Evolutionary conservation across 2,888 invertebrate species (phyloP), one percentile per base, ranked within the genome.

Genomic region (Mesorhabditis belari): DNA sequence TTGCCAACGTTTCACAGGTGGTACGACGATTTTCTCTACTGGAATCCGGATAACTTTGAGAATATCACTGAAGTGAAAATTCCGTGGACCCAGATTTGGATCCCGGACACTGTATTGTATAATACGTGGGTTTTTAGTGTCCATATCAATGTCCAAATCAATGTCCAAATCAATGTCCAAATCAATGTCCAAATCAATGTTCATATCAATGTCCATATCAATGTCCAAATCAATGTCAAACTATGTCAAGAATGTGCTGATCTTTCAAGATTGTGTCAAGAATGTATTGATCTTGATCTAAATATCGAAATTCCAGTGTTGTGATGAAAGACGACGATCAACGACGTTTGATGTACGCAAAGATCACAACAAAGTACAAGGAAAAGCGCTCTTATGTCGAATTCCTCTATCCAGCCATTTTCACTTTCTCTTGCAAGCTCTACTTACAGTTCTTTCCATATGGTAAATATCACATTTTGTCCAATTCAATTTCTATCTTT

Each of bases 71-170:
- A 63, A 53, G 50, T 64, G 50, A 65, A 61, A 23, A 19, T 67
- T 12, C 67, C 63, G 19, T 55, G 64, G 29, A 52, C 29, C 3
- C 19, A 24, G 12, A 29, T 63, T 1, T 67, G 65, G 65, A 52
- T 62, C 19, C 67, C 67, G 3, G 67, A 67, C 35, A 67, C 65
- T 3, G 58, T 58, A 2, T 56, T 67, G 35, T 65, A 65, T 27
- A 67, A 67, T 56, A 65, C 61, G 62, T 66, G 9, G 19, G 62
- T 57, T n/a, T n/a, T n/a, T n/a, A n/a, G n/a, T n/a, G n/a, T n/a
- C n/a, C n/a, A n/a, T n/a, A 21, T 4, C 6, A n/a, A n/a, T n/a
- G n/a, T n/a, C n/a, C n/a, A n/a, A n/a, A n/a, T n/a, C n/a, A n/a
- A n/a, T n/a, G n/a, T n/a, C n/a, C n/a, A n/a, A n/a, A n/a, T n/a